Conservation (phyloP, 2,113 vertebrate genomes). For the Silurus glanis region DNA sequence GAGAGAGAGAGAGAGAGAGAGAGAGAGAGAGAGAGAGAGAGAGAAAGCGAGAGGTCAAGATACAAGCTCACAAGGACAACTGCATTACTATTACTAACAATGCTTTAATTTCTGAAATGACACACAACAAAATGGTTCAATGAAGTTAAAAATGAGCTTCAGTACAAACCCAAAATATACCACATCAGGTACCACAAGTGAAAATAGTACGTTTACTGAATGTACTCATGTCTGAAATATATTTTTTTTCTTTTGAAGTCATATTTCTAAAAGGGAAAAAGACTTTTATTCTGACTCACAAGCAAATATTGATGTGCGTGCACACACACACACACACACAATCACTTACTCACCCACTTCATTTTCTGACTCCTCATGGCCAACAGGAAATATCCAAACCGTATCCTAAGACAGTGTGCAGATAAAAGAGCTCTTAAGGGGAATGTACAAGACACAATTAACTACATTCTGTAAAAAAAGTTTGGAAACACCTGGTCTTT, state of each 20-base stretch:
- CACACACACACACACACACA: not conserved
- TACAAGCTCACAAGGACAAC: not conserved
- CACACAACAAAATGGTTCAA: not conserved
- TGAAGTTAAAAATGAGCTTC: not conserved
- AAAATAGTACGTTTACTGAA: not conserved
- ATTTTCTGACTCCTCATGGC: not conserved
- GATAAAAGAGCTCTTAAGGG: not conserved
- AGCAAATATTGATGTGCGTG: not conserved
- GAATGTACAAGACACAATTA: too few relatives aligned
- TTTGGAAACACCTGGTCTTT: too few relatives aligned
- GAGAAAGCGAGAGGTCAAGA: not conserved
- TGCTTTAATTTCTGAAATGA: not conserved
- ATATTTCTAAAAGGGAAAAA: not conserved
- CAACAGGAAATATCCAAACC: slow-evolving; percentile 16
- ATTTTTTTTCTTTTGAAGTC: not conserved
- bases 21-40: not conserved
- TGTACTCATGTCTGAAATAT: not conserved
- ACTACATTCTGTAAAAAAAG: too few relatives aligned
- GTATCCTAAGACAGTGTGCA: slow-evolving; percentile 25
- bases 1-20: not conserved
- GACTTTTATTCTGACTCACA: not conserved
- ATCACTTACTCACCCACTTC: slow-evolving; percentile 17
- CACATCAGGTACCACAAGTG: not conserved
- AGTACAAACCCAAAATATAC: not conserved
- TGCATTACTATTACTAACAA: not conserved